Conservation (phyloP, 2,113 vertebrate species). For the Malurus elegans region DNA sequence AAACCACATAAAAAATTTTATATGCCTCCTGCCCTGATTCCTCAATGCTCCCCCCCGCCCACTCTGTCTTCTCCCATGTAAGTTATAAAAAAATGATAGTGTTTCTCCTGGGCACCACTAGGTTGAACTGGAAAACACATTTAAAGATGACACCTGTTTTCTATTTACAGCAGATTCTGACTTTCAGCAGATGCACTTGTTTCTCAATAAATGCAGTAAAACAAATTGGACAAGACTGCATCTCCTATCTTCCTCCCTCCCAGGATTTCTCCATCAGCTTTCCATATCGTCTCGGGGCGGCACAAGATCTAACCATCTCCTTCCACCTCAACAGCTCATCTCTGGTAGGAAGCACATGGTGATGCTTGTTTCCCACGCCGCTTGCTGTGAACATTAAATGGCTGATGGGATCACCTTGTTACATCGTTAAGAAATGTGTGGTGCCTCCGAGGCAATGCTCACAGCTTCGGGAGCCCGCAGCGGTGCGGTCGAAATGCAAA, state of each 20-base stretch:
- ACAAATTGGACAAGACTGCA: neutral
- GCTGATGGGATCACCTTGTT: slow-evolving; percentile 17
- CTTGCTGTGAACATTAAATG: neutral
- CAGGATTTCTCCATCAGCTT: neutral
- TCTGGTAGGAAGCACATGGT: neutral
- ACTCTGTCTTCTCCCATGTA: neutral
- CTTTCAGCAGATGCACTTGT: neutral
- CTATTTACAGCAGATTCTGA: neutral
- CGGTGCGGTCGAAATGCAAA: neutral
- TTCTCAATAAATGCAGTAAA: neutral
- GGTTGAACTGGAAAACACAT: neutral
- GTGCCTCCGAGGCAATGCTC: neutral
- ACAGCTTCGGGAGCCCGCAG: neutral
- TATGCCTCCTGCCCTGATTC: neutral
- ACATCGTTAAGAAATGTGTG: neutral
- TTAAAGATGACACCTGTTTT: neutral
- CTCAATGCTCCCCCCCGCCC: accelerated
- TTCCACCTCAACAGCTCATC: neutral
- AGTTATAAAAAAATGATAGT: neutral
- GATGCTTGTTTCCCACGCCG: neutral
- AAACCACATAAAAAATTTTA: neutral
- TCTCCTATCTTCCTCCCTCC: neutral
- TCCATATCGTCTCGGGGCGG: accelerated
- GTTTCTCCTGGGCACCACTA: neutral
- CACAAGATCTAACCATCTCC: neutral